These are phyloP conservation scores for Trididemnum clinides DNA, from an alignment of 23 tunicate genomes.

Conservation along the genomic window DNA sequence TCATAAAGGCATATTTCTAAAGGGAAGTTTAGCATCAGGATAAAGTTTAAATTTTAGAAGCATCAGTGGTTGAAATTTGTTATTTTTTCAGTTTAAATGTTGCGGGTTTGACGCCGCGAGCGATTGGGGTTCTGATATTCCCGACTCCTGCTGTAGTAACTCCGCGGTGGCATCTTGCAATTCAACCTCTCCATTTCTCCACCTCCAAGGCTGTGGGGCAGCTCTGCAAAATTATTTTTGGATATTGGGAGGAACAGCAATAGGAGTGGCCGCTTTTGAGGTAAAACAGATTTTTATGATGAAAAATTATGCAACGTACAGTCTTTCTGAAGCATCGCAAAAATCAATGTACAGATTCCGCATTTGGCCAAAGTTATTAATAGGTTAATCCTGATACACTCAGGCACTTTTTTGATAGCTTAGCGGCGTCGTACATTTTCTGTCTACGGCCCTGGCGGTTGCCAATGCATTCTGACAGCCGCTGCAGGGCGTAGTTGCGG, in stretches of 20 bases:
- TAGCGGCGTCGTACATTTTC: too few species aligned
- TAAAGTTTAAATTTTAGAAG: too few species aligned
- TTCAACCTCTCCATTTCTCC: background rate
- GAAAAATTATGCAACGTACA: background rate
- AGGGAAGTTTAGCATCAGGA: too few species aligned
- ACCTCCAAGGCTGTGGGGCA: conserved; percentile 44
- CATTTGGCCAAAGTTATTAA: too few species aligned
- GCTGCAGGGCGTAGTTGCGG: too few species aligned
- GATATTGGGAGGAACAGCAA: conserved; percentile 66
- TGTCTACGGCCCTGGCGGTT: too few species aligned
- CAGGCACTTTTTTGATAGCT: too few species aligned
- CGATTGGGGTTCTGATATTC: conserved; percentile 48
- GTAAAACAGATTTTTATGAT: background rate
- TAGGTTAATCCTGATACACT: too few species aligned
- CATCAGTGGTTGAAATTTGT: too few species aligned
- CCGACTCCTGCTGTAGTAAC: conserved; percentile 27
- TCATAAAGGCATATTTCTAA: too few species aligned
- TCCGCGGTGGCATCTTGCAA: background rate
- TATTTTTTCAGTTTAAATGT: conserved; percentile 50
- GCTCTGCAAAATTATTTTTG: conserved; percentile 50
- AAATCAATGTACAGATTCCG: background rate
- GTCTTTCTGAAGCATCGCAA: background rate
- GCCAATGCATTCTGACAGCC: too few species aligned
- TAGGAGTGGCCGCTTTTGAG: conserved; percentile 62
- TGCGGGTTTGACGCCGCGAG: conserved; percentile 48